These are phyloP conservation scores for Alosa sapidissima DNA, from an alignment of 2,797 vertebrate species.

Conservation along the genomic window DNA sequence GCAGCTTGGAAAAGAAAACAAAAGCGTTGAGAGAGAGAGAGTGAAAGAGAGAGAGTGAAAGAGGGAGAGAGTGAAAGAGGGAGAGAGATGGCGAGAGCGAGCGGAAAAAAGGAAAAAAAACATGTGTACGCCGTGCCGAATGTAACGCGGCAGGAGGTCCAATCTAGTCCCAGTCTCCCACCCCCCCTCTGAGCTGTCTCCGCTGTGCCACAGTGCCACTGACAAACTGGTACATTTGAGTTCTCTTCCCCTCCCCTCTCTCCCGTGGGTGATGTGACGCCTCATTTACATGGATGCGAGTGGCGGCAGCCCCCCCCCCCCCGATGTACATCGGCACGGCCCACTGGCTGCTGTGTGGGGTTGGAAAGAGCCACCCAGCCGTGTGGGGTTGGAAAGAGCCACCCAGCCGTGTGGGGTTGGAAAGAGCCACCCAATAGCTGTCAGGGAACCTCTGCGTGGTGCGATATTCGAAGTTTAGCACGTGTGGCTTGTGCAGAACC, in stretches of 20 bases:
- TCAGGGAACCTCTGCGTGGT: neutral
- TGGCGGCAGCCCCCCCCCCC: constrained; percentile 1
- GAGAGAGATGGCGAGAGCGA: neutral
- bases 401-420: constrained; percentile 29
- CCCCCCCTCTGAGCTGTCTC: constrained; percentile 52
- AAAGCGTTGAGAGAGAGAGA: neutral
- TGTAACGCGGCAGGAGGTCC: constrained; percentile 21
- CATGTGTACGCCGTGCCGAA: constrained; percentile 68
- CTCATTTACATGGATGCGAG: constrained; percentile 39
- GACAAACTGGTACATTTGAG: constrained; percentile 21
- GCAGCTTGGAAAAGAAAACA: constrained; percentile 60
- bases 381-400: constrained; percentile 32
- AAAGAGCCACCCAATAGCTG: neutral
- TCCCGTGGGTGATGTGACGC: constrained; percentile 34
- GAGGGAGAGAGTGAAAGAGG: neutral
- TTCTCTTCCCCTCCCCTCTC: neutral
- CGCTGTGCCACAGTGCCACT: neutral
- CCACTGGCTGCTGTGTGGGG: constrained; percentile 35
- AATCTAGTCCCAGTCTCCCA: neutral
- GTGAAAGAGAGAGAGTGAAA: neutral
- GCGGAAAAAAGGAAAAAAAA: neutral
- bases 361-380: constrained; percentile 14
- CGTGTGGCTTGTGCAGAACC: neutral
- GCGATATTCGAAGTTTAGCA: neutral
- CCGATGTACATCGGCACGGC: constrained; percentile 42